phyloP scores from a whole-genome alignment of 1,140 invertebrate species.

The Goniozus legneri region DNA sequence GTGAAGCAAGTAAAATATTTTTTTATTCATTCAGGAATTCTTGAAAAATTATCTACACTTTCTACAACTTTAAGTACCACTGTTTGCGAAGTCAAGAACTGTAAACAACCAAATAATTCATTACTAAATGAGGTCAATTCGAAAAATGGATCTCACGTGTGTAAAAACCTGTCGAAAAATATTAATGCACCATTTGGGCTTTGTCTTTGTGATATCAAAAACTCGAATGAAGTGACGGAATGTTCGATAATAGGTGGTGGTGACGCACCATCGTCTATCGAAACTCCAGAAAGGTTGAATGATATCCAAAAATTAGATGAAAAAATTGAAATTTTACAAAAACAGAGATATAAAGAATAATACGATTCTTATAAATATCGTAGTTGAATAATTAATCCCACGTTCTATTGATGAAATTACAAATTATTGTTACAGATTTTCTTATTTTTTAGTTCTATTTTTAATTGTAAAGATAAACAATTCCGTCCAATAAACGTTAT shows the following conservation, averaged over 20 bases:
- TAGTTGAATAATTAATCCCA: too few relatives aligned
- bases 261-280: constrained; percentile 26
- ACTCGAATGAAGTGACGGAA: constrained; percentile 6
- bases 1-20: neutral
- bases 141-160: too few relatives aligned
- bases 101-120: too few relatives aligned
- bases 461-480: too few relatives aligned
- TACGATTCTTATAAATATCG: too few relatives aligned
- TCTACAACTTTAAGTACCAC: constrained; percentile 20
- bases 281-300: constrained; percentile 22
- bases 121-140: too few relatives aligned
- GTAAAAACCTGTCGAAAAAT: constrained; percentile 2
- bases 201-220: too few relatives aligned
- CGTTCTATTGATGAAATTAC: too few relatives aligned
- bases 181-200: neutral
- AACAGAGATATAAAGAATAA: constrained; percentile 7
- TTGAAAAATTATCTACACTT: constrained; percentile 25
- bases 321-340: constrained; percentile 23
- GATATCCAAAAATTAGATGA: constrained; percentile 24
- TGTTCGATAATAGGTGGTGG: constrained; percentile 31
- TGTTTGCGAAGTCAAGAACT: too few relatives aligned
- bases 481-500: too few relatives aligned
- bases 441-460: too few relatives aligned
- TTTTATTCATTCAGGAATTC: constrained; percentile 19
- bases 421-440: too few relatives aligned